Base-by-base conservation (phyloP, 2,797 vertebrate genomes). In the Gastrophryne carolinensis region DNA sequence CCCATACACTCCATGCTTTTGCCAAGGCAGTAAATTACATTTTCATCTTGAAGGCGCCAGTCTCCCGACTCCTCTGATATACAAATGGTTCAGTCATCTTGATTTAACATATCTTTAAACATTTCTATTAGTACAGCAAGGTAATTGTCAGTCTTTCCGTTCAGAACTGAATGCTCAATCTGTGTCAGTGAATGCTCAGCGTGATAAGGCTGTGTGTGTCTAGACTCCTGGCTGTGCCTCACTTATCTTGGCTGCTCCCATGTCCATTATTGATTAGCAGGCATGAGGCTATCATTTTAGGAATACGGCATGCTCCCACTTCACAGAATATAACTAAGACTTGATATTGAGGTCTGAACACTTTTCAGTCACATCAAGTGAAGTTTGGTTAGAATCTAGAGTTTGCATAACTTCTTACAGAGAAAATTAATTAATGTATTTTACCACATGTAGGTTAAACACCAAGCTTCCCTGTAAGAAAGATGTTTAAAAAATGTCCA, bases 241-340 rank as follows among this genome's bases (percentile, higher is more conserved):
- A 78, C 60, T 78, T 72, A 71, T 72, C 64, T 64, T 10, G 8
- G 29, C 37, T 35, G 5, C 37, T 29, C 52, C 67, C 37, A 30
- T 70, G 74, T 71, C 58, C 66, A 57, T 76, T 70, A 68, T 77
- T 58, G 75, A 63, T 71, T 78, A 49, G 41, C 23, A 70, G 60
- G 52, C 35, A 47, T 62, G 52, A 75, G 67, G 52, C 58, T 72
- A 58, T 78, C 67, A 37, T 65, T 72, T 53, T 78, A 78, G 60
- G 41, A 19, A 27, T 60, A 71, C 58, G 34, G 37, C 61, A 57
- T 37, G 60, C 49, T 29, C n/a, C 35, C 10, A 52, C 60, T 53
- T 65, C 32, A 63, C 56, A 10, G 35, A 64, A 53, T 47, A 32
- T 77, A 15, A 17, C n/a, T 49, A 7, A 47, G 39, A 54, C 39